Evolutionary conservation across 2,797 vertebrate species (phyloP).

Genomic region (Anguilla marmorata): DNA sequence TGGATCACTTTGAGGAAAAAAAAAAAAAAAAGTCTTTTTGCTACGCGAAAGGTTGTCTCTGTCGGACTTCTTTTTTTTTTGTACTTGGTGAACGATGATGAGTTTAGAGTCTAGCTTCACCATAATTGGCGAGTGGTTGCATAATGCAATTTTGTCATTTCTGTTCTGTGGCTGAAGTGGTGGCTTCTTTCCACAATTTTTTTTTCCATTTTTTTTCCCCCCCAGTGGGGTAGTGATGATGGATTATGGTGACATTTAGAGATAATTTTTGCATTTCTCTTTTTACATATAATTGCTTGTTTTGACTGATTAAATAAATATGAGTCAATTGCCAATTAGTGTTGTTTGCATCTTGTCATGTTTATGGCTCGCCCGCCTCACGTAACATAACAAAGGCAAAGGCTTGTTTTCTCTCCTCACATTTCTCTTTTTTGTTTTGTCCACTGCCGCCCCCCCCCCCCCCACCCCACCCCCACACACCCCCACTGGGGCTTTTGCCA

Average conservation of each 20-base stretch:
- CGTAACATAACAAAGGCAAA: background rate
- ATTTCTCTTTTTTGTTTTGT: background rate
- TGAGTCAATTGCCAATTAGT: background rate
- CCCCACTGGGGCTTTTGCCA: background rate
- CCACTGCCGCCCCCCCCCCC: background rate
- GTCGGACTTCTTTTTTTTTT: background rate
- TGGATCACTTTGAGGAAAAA: background rate
- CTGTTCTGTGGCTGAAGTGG: background rate
- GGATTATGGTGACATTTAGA: background rate
- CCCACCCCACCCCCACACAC: too few relatives aligned
- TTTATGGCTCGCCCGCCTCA: background rate
- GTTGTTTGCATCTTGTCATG: background rate
- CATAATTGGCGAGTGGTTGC: background rate
- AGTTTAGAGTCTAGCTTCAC: background rate
- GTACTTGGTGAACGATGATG: background rate
- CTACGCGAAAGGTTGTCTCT: background rate
- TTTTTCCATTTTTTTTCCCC: background rate
- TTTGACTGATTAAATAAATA: background rate
- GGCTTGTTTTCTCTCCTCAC: background rate
- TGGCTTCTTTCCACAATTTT: background rate
- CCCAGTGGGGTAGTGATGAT: background rate
- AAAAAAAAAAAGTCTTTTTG: background rate
- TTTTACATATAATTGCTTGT: background rate
- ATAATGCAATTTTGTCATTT: background rate
- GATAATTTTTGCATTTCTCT: background rate